These are phyloP conservation scores for Eunapius fragilis DNA, from an alignment of 37 sponge, comb jelly and placozoan genomes.

Conservation along the genomic window DNA sequence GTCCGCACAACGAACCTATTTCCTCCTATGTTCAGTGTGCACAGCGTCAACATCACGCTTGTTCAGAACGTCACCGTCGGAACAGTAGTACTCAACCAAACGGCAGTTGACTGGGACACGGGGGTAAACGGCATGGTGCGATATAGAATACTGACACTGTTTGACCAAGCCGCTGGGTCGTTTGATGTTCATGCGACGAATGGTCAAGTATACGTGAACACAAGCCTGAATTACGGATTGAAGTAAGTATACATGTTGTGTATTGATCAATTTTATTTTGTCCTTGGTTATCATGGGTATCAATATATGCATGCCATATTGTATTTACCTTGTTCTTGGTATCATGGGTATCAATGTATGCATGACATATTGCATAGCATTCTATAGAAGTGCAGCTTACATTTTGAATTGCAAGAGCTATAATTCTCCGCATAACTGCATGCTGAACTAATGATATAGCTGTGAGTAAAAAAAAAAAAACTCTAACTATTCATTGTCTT, in stretches of 20 bases:
- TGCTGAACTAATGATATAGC: too few species aligned
- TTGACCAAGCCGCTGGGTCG: conserved; percentile 59
- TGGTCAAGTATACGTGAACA: conserved; percentile 36
- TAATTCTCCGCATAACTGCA: too few species aligned
- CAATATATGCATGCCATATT: too few species aligned
- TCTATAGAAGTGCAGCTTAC: too few species aligned
- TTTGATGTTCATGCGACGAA: conserved; percentile 55
- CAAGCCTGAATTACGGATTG: conserved; percentile 64
- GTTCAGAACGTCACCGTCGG: conserved; percentile 20
- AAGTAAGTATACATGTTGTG: conserved; percentile 20
- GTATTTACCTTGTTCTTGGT: too few species aligned
- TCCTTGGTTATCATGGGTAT: too few species aligned
- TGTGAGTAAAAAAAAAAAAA: too few species aligned
- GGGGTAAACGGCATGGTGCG: conserved; percentile 57
- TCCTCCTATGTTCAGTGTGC: conserved; percentile 42
- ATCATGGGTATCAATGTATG: too few species aligned
- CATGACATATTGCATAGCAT: too few species aligned
- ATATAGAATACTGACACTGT: conserved; percentile 54
- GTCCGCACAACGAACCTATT: conserved; percentile 54
- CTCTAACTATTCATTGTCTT: too few species aligned
- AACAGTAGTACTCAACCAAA: conserved; percentile 35
- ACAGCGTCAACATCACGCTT: conserved; percentile 45
- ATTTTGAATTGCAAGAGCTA: too few species aligned
- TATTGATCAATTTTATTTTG: too few species aligned
- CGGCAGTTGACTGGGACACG: conserved; percentile 51